These are phyloP conservation scores for Lissocephala sabroskyi DNA, from an alignment of 2,888 invertebrate genomes.

Conservation along the genomic window DNA sequence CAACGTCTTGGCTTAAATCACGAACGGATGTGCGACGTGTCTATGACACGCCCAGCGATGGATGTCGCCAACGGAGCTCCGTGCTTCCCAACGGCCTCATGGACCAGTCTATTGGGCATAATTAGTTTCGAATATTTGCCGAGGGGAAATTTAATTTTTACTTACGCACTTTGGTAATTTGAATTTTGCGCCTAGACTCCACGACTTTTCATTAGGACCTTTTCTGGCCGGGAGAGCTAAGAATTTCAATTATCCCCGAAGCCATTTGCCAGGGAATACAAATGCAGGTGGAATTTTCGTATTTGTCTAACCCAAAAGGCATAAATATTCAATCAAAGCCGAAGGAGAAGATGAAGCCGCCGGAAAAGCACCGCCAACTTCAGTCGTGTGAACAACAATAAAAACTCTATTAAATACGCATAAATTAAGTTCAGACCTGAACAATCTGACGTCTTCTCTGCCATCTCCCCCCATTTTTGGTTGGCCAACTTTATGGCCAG, in stretches of 20 bases:
- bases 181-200: constrained; percentile 22
- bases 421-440: constrained; percentile 39
- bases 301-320: constrained; percentile 11
- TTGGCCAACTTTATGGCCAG: constrained; percentile 34
- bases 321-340: constrained; percentile 54
- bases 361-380: constrained; percentile 35
- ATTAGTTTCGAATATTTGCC: constrained; percentile 61
- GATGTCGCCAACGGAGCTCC: too few relatives aligned
- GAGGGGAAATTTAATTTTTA: constrained; percentile 49
- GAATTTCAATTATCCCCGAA: constrained; percentile 1
- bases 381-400: constrained; percentile 53
- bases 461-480: neutral
- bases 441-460: neutral
- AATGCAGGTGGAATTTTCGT: neutral
- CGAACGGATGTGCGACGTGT: constrained; percentile 50
- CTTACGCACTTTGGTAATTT: constrained; percentile 43
- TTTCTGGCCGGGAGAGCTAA: neutral
- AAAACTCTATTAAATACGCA: constrained; percentile 64
- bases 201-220: constrained; percentile 15
- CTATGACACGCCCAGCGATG: constrained; percentile 12
- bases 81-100: too few relatives aligned
- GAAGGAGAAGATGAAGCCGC: too few relatives aligned
- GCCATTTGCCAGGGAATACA: constrained; percentile 2
- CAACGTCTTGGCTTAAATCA: constrained; percentile 47
- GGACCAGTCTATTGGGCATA: constrained; percentile 64